Evolutionary conservation across 2,888 invertebrate species (phyloP), one percentile per base, ranked within the genome.

Genomic region (Rhagonycha lutea): DNA sequence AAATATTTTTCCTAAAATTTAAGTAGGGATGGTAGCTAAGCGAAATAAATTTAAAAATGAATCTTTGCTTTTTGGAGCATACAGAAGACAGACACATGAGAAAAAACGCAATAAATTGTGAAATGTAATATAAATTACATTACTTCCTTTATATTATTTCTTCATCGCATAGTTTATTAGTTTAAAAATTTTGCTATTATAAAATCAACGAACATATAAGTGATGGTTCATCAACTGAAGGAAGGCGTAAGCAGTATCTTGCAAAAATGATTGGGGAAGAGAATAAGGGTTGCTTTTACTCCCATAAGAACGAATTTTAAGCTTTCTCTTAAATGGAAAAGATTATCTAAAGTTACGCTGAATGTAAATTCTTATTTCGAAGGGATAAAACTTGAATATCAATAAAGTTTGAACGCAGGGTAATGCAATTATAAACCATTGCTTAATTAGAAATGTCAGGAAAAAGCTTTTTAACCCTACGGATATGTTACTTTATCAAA

Each of bases 361-460:
- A 82, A 83, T 83, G 83, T 81, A 83, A 82, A 84, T 84, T 85
- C 85, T 84, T 84, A 84, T 84, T 83, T 84, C 82, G 78, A 81
- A 65, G 81, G 84, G 83, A 83, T 82, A 83, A 84, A 84, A 84
- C 83, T 84, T 83, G 81, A 78, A 83, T 85, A 86, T 86, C 86
- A 84, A 86, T 86, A 86, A 82, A 83, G 84, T 85, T 84, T 84
- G 84, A 85, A 85, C 83, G 84, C 82, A 82, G 79, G 80, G 80
- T 86, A 86, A 86, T 84, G 84, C 84, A 86, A 86, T 86, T 86
- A 86, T 84, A 84, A 83, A 83, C 82, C 85, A 84, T 84, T 85
- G 86, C 83, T 83, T 86, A 86, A 85, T 86, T 86, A 86, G 85
- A 85, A 85, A 84, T 84, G 84, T 85, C 85, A 83, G 83, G 81